Percentiles rank a stretch among this genome's conserved stretches.
These are phyloP conservation scores for Ephialtes manifestator DNA, from an alignment of 2,888 invertebrate genomes.

Conservation along the genomic window DNA sequence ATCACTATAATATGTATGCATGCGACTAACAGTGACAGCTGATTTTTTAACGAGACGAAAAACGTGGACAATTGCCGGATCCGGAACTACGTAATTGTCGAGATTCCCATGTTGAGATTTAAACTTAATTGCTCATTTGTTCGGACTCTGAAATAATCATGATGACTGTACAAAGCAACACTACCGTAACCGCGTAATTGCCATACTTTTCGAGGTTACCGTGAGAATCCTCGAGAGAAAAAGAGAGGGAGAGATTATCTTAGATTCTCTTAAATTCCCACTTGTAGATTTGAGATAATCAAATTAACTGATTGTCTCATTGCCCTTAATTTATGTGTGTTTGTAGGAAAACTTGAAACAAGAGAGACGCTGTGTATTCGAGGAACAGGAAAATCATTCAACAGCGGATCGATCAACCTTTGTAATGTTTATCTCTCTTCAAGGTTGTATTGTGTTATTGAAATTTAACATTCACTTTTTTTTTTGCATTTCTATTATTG, in stretches of 20 bases:
- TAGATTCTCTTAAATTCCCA: slow-evolving; percentile 55
- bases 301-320: slow-evolving; percentile 65
- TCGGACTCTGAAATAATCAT: slow-evolving; percentile 48
- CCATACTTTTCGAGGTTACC: slow-evolving; percentile 57
- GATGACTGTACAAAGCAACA: slow-evolving; percentile 42
- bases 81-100: slow-evolving; percentile 57
- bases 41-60: slow-evolving; percentile 30
- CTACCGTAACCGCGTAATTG: slow-evolving; percentile 38
- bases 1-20: not conserved
- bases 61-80: slow-evolving; percentile 63
- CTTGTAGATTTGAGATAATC: slow-evolving; percentile 67
- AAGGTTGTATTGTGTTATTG: not conserved
- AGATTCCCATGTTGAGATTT: slow-evolving; percentile 63
- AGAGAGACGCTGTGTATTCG: not conserved
- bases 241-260: slow-evolving; percentile 14
- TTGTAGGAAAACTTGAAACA: slow-evolving; percentile 26
- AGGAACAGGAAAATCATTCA: not conserved
- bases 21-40: slow-evolving; percentile 11
- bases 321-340: slow-evolving; percentile 50
- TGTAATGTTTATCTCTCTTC: not conserved
- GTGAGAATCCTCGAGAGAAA: not conserved
- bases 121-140: slow-evolving; percentile 67
- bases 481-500: too few species aligned
- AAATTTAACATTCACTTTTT: not conserved
- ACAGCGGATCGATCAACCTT: not conserved